phyloP scores from a whole-genome alignment of 2,113 vertebrate genomes.

The Empidonax traillii region DNA sequence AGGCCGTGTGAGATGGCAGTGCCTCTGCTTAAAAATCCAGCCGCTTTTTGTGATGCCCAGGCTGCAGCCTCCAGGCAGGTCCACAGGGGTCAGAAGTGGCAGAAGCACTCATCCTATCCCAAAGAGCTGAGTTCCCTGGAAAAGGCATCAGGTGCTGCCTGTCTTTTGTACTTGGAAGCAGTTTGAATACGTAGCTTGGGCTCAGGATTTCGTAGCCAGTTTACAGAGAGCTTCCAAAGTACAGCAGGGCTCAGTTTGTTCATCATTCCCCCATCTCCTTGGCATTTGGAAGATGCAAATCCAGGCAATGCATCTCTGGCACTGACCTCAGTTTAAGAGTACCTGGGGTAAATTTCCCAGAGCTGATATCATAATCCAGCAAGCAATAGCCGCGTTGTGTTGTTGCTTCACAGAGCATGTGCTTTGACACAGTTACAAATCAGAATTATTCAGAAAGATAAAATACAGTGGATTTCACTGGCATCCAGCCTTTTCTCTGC shows the following conservation, averaged over 20 bases:
- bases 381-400: background rate
- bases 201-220: background rate
- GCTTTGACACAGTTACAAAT: background rate
- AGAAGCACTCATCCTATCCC: background rate
- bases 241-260: background rate
- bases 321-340: background rate
- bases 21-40: background rate
- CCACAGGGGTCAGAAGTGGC: background rate
- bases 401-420: background rate
- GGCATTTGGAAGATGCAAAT: background rate
- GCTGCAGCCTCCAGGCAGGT: background rate
- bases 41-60: background rate
- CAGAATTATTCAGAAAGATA: background rate
- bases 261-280: background rate
- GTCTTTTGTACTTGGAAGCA: background rate
- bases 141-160: background rate
- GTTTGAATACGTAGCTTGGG: background rate
- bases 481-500: background rate
- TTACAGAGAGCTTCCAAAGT: background rate
- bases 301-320: background rate
- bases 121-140: background rate
- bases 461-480: background rate
- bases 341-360: background rate
- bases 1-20: background rate
- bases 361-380: background rate